These are phyloP conservation scores for Turritopsis rubra DNA, from an alignment of 30 jellyfish, hydroid and myxozoan genomes.

Conservation along the genomic window DNA sequence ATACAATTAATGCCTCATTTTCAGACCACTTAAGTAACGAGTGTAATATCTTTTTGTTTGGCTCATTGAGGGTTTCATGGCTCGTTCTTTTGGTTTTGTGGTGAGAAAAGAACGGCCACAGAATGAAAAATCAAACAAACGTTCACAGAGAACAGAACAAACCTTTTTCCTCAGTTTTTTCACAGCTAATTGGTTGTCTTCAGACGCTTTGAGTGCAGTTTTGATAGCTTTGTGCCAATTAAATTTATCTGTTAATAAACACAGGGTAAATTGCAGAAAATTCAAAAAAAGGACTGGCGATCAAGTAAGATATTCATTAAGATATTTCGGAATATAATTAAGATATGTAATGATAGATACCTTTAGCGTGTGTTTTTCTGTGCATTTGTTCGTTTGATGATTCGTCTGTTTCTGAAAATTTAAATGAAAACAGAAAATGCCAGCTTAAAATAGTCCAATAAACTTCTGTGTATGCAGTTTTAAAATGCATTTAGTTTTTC, in stretches of 20 bases:
- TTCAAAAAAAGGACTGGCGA: too few species aligned
- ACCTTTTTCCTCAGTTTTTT: conserved; percentile 77
- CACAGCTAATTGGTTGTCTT: conserved; percentile 43
- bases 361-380: neutral
- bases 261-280: neutral
- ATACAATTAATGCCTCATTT: too few species aligned
- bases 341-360: neutral
- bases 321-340: too few species aligned
- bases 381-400: neutral
- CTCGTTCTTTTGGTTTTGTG: too few species aligned
- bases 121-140: neutral
- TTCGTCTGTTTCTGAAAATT: neutral
- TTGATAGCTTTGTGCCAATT: conserved; percentile 86
- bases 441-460: neutral
- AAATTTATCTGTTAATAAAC: conserved; percentile 50
- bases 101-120: too few species aligned
- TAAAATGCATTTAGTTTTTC: neutral
- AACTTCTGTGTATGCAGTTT: neutral
- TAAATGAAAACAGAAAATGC: neutral
- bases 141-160: neutral
- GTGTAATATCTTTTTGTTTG: too few species aligned
- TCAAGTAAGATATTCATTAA: neutral
- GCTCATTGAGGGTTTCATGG: too few species aligned
- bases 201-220: conserved; percentile 46
- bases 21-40: too few species aligned